Conservation (phyloP, 2,113 vertebrate genomes). For the Clarias macrocephalus region DNA sequence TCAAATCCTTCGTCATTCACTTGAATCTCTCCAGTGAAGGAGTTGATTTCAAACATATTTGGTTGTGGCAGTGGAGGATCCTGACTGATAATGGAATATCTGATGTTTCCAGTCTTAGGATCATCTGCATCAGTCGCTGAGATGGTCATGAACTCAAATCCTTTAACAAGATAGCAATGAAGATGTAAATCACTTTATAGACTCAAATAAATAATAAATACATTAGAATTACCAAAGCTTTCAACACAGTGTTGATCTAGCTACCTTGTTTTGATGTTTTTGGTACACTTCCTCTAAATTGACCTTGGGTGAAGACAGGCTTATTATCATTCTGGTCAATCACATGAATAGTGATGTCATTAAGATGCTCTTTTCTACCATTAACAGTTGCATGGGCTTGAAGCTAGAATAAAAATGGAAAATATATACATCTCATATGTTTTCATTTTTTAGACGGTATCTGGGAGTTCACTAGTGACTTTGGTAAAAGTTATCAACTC, state of each 20-base stretch:
- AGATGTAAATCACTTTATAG: background rate
- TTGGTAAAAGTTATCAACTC: too few species aligned
- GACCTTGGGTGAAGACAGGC: constrained; percentile 61
- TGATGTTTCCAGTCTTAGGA: constrained; percentile 60
- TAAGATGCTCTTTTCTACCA: constrained; percentile 48
- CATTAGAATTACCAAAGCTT: background rate
- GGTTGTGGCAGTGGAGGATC: constrained; percentile 56
- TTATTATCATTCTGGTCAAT: constrained; percentile 73
- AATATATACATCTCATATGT: background rate
- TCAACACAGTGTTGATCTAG: background rate
- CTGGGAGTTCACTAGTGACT: background rate
- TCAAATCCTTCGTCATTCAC: constrained; percentile 74
- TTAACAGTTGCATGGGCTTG: constrained; percentile 36
- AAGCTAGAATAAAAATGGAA: constrained; percentile 56
- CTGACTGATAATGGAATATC: constrained; percentile 76
- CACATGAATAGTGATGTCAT: constrained; percentile 66
- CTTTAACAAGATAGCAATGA: constrained; percentile 59
- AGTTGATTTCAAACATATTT: constrained; percentile 79
- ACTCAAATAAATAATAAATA: background rate
- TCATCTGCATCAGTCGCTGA: constrained; percentile 79
- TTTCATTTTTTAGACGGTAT: background rate
- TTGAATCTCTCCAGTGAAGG: constrained; percentile 71
- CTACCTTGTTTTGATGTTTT: constrained; percentile 62
- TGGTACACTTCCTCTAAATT: constrained; percentile 62
- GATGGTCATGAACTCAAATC: constrained; percentile 76